These are phyloP conservation scores for Apodemia zela DNA, from an alignment of 2,888 invertebrate genomes.

Conservation along the genomic window DNA sequence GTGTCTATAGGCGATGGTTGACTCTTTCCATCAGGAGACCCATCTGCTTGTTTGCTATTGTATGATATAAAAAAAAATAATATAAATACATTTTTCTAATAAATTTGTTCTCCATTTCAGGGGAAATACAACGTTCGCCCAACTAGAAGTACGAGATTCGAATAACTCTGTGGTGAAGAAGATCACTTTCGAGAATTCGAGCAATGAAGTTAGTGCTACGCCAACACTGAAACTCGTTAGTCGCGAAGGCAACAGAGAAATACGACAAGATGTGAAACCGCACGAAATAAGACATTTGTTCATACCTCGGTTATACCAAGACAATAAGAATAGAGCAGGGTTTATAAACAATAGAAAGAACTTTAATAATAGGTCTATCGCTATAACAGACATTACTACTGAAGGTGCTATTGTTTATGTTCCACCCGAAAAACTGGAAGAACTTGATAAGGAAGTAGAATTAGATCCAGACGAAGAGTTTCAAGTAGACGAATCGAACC, in stretches of 20 bases:
- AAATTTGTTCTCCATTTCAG: slow-evolving; percentile 49
- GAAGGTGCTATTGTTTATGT: slow-evolving; percentile 62
- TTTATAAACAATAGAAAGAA: slow-evolving; percentile 65
- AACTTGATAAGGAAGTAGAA: slow-evolving; percentile 65
- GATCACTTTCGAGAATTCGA: slow-evolving; percentile 64
- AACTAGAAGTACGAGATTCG: slow-evolving; percentile 64
- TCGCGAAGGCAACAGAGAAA: slow-evolving; percentile 62
- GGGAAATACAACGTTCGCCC: slow-evolving; percentile 68
- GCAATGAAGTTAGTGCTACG: slow-evolving; percentile 48
- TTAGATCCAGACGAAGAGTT: slow-evolving; percentile 76
- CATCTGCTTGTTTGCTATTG: no score
- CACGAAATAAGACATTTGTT: slow-evolving; percentile 71
- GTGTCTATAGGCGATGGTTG: no score
- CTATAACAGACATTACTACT: slow-evolving; percentile 50
- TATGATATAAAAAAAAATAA: no score
- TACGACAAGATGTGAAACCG: slow-evolving; percentile 63
- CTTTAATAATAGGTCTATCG: slow-evolving; percentile 43
- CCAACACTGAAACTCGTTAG: slow-evolving; percentile 57
- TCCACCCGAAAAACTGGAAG: slow-evolving; percentile 71
- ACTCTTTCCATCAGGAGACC: no score
- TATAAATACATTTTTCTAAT: no score
- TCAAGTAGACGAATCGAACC: slow-evolving; percentile 77
- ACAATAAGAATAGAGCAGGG: slow-evolving; percentile 61
- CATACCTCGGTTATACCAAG: slow-evolving; percentile 60
- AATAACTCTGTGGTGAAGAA: slow-evolving; percentile 64